Percentiles rank a stretch among this genome's conserved stretches.
Evolutionary conservation across 2,888 invertebrate genomes (phyloP).

Genomic region (Tenthredo mesomela): DNA sequence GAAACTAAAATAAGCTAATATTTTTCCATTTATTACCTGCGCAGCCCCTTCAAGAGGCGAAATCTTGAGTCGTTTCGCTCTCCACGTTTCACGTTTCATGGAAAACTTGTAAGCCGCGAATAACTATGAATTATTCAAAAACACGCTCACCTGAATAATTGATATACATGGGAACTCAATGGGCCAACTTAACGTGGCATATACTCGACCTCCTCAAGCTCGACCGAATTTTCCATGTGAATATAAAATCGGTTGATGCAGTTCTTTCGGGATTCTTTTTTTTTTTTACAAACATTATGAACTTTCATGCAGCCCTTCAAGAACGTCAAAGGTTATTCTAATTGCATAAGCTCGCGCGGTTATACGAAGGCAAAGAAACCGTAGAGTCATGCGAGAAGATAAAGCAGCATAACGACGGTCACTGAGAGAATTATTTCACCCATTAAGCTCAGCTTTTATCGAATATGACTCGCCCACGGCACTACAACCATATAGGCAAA

Average conservation of each 20-base stretch:
- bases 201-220: neutral
- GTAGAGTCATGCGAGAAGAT: neutral
- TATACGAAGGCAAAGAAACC: neutral
- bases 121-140: slow-evolving; percentile 69
- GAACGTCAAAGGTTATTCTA: neutral
- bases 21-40: neutral
- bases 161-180: slow-evolving; percentile 65
- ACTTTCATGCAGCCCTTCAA: neutral
- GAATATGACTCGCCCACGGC: neutral
- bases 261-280: neutral
- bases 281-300: neutral
- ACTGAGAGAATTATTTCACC: neutral
- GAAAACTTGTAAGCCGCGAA: slow-evolving; percentile 64
- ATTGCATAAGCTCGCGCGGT: neutral
- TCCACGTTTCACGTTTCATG: slow-evolving; percentile 59
- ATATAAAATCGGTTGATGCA: slow-evolving; percentile 5
- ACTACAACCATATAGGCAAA: neutral
- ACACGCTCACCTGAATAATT: slow-evolving; percentile 69
- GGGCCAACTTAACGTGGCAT: slow-evolving; percentile 42
- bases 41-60: neutral
- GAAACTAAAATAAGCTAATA: neutral
- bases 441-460: slow-evolving; percentile 12
- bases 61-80: neutral
- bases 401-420: neutral
- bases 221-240: slow-evolving; percentile 2